Percentiles rank a stretch among this genome's conserved stretches.
Evolutionary conservation across 2,888 invertebrate species (phyloP).

Genomic region (Rhamphomyia laevipes): DNA sequence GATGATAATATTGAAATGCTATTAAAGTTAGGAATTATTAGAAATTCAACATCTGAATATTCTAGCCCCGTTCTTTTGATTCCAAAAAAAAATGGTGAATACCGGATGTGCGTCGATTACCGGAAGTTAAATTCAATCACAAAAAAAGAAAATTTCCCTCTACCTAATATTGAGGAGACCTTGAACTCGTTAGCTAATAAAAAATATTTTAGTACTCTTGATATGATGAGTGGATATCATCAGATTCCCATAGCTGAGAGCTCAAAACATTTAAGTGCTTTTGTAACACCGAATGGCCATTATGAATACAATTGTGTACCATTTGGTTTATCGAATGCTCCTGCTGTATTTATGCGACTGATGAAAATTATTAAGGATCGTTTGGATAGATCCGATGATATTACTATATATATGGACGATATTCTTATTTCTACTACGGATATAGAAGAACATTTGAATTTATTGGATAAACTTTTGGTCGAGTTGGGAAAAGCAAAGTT

Average conservation of each 20-base stretch:
- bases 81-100: too few species aligned
- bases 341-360: conserved; percentile 15
- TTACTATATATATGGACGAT: conserved; percentile 3
- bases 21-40: too few species aligned
- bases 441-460: not conserved
- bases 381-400: too few species aligned
- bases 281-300: conserved; percentile 21
- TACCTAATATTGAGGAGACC: conserved; percentile 17
- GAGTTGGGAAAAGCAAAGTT: not conserved
- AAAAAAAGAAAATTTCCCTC: too few species aligned
- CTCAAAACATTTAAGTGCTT: conserved; percentile 15
- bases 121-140: too few species aligned
- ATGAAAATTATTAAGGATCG: conserved; percentile 1
- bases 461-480: not conserved
- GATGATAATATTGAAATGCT: too few species aligned
- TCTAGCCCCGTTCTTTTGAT: too few species aligned
- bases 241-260: conserved; percentile 4
- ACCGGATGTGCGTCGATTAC: too few species aligned
- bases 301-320: conserved; percentile 22
- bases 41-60: too few species aligned
- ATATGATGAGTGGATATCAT: conserved; percentile 8
- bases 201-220: conserved; percentile 6
- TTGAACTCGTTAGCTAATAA: not conserved
- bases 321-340: conserved; percentile 20
- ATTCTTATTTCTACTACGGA: not conserved